Conservation (phyloP, 2,113 vertebrate species). For the sheep (Ovis aries) region ARS-UI_Ramb_v3.0 NC_056059.1:101244501-101245000, state of each 20-base stretch:
- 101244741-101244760: not conserved
- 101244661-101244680: not conserved
- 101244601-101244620: not conserved
- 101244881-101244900: not conserved
- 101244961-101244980: not conserved
- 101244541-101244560: not conserved
- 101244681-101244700: not conserved
- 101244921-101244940: not conserved
- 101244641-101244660: not conserved
- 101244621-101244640: not conserved
- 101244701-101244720: not conserved
- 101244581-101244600: not conserved
- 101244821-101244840: not conserved
- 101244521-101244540: not conserved
- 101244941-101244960: not conserved
- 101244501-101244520: not conserved
- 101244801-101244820: not conserved
- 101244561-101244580: not conserved
- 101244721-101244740: not conserved
- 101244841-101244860: not conserved
- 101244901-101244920: not conserved
- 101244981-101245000: not conserved
- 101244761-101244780: not conserved
- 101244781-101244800: not conserved
- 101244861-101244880: not conserved